phyloP scores from a whole-genome alignment of 2,888 invertebrate species.

The Cantharis nigra region DNA sequence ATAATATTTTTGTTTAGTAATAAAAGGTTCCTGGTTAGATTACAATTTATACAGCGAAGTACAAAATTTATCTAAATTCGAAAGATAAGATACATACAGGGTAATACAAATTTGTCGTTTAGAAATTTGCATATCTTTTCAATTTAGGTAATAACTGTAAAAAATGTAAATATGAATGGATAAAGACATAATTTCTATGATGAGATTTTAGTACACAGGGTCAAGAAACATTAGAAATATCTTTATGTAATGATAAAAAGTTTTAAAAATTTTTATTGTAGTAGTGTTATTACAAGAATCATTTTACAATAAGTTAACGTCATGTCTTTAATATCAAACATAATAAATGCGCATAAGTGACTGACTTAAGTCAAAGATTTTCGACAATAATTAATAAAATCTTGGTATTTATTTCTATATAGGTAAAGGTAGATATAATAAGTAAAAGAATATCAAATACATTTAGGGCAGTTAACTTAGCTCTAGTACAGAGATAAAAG shows the following conservation, averaged over 20 bases:
- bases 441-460: neutral
- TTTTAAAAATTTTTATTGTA: neutral
- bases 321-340: neutral
- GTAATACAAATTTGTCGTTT: too few species aligned
- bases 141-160: too few species aligned
- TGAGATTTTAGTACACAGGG: too few species aligned
- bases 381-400: neutral
- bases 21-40: too few species aligned
- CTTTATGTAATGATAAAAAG: neutral
- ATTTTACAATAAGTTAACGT: neutral
- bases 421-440: neutral
- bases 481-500: neutral
- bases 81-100: too few species aligned
- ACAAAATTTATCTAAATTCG: too few species aligned
- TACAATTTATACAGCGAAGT: too few species aligned
- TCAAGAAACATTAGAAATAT: neutral
- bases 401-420: neutral
- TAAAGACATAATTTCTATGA: too few species aligned
- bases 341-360: neutral
- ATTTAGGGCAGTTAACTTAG: neutral
- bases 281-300: neutral
- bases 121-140: too few species aligned
- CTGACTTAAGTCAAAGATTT: neutral
- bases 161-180: too few species aligned
- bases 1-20: too few species aligned